phyloP scores from a whole-genome alignment of 2,797 vertebrate species.

The Anniella stebbinsi region DNA sequence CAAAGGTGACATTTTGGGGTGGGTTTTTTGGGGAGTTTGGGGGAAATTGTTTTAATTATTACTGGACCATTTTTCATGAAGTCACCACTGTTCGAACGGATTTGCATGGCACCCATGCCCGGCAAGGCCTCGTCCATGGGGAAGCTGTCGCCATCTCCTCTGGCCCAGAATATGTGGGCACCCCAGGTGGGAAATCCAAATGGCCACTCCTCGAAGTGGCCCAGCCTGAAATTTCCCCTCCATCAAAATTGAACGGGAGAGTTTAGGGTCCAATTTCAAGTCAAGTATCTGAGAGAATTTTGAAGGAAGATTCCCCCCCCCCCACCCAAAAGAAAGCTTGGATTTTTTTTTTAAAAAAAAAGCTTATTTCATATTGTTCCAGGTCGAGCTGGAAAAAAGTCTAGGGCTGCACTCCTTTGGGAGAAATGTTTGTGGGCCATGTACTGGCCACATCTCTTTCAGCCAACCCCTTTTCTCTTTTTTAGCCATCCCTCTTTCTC shows the following conservation, averaged over 20 bases:
- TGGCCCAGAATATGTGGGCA: neutral
- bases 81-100: neutral
- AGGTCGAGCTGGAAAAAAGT: too few relatives aligned
- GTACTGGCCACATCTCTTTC: neutral
- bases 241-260: too few relatives aligned
- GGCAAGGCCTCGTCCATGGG: too few relatives aligned
- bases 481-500: too few relatives aligned
- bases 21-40: neutral
- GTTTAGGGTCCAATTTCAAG: neutral
- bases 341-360: too few relatives aligned
- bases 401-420: too few relatives aligned
- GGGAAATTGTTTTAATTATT: neutral
- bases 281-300: neutral
- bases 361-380: neutral
- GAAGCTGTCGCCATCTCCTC: too few relatives aligned
- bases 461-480: too few relatives aligned
- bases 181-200: neutral
- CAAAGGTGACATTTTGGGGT: neutral
- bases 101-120: neutral
- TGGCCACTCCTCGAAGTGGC: neutral
- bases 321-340: too few relatives aligned
- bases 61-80: neutral
- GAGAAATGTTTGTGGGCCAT: too few relatives aligned
- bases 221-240: neutral
- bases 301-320: too few relatives aligned